Evolutionary conservation across 2,797 vertebrate species (phyloP), one percentile per base, ranked within the genome.

Genomic region (Percopsis omiscomaycus): DNA sequence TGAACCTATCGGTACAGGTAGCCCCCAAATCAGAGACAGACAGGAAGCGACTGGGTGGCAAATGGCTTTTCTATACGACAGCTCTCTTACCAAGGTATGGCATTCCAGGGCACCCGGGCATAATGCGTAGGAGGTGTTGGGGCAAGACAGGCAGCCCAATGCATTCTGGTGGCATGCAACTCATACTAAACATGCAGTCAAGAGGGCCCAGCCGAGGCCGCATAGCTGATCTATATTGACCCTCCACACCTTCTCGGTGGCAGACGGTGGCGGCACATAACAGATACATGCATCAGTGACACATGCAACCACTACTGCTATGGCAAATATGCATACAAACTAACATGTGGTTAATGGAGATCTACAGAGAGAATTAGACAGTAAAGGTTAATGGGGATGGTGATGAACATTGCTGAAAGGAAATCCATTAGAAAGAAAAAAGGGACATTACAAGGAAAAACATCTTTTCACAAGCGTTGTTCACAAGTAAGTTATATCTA

Each of bases 181-280:
- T 90, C 94, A 96, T 93, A 94, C 94, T 95, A 96, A 95, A 82
- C 94, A 95, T 94, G 93, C 93, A 93, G 92, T 95, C 93, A 93
- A 94, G 86, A 90, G 91, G 90, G 92, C 92, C 92, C 90, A 91
- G 93, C 86, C 84, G 92, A 89, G 93, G 93, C 89, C 93, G 93
- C 94, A 96, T 93, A 93, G 92, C 92, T 90, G 93, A 92, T 89
- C 92, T 90, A 94, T 93, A 95, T 90, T 92, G 93, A 93, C 94
- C 93, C 92, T 94, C 94, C 94, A 95, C 93, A 94, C 94, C 94
- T 95, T 98, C 82, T 86, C 74, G 75, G 69, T 64, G 74, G 75
- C 76, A 74, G 91, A 94, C 90, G 92, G 94, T 66, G 77, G 93
- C 90, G 77, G 88, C 73, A 89, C 81, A 88, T 76, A 81, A 96